Conservation (phyloP, 2,797 vertebrate species). For the Chaetodon trifasciatus region DNA sequence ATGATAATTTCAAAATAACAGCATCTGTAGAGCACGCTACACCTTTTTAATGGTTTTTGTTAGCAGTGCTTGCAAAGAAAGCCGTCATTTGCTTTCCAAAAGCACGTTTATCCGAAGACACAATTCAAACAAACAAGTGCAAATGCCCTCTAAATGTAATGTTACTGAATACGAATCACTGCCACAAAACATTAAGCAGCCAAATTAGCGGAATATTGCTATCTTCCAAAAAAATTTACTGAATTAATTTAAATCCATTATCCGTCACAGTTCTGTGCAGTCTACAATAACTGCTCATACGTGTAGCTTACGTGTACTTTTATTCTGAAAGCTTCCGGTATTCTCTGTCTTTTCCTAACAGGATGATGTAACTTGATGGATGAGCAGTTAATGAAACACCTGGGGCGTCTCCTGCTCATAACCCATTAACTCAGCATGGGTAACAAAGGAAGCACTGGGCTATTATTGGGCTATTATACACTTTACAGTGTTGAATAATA, state of each 20-base stretch:
- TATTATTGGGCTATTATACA: neutral
- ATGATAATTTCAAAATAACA: slow-evolving; percentile 50
- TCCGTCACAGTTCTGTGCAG: neutral
- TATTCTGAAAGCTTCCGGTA: slow-evolving; percentile 50
- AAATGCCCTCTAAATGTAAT: too few relatives aligned
- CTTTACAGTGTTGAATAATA: neutral
- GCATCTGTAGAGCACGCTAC: accelerated
- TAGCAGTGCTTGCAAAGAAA: neutral
- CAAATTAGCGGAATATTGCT: neutral
- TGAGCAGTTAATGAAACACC: slow-evolving; percentile 22
- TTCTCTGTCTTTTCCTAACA: neutral
- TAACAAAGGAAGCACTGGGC: slow-evolving; percentile 1
- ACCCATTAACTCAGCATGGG: slow-evolving; percentile 21
- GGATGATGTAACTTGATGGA: slow-evolving; percentile 18
- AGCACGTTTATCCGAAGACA: too few relatives aligned
- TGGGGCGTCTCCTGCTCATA: slow-evolving; percentile 41
- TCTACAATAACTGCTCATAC: accelerated
- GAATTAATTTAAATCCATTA: accelerated
- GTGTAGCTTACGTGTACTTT: neutral
- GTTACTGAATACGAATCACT: neutral
- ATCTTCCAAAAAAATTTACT: neutral
- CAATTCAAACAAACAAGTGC: too few relatives aligned
- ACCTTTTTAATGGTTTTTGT: neutral
- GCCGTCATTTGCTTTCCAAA: too few relatives aligned
- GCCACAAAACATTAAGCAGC: neutral